Evolutionary conservation across 2,797 vertebrate genomes (phyloP).

Genomic region (Phoxinus dragarum): DNA sequence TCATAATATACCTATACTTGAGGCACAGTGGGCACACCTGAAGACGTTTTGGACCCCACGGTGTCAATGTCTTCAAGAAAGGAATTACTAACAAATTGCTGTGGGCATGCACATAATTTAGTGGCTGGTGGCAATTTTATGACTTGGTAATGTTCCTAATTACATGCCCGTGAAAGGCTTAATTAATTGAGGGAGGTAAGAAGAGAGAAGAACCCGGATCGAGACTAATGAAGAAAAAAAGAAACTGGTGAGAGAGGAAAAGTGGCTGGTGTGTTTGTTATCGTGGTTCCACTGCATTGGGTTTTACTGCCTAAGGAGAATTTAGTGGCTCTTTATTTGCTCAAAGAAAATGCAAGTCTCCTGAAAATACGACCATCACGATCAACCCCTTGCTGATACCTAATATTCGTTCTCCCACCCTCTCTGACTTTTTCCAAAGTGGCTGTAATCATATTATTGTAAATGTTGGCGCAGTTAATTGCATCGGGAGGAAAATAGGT

Average conservation of each 20-base stretch:
- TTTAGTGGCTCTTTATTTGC: constrained; percentile 99
- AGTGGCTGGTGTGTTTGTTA: constrained; percentile 94
- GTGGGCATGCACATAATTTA: constrained; percentile 97
- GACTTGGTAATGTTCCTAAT: constrained; percentile 99
- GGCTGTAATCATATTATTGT: constrained; percentile 99
- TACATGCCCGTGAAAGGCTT: constrained; percentile 99
- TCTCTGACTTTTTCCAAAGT: constrained; percentile 96
- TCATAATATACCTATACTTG: constrained; percentile 23
- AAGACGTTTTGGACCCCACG: constrained; percentile 94
- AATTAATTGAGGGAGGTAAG: constrained; percentile 97
- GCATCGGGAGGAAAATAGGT: constrained; percentile 99
- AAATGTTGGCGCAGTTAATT: constrained; percentile 99
- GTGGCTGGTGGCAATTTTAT: constrained; percentile 99
- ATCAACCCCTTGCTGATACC: constrained; percentile 99
- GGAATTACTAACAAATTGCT: constrained; percentile 99
- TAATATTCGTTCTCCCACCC: constrained; percentile 95
- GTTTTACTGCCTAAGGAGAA: constrained; percentile 99
- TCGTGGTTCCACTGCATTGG: constrained; percentile 99
- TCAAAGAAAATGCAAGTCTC: constrained; percentile 98
- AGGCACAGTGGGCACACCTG: constrained; percentile 84
- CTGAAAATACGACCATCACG: constrained; percentile 97
- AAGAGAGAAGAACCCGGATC: constrained; percentile 79
- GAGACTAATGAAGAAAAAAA: constrained; percentile 66
- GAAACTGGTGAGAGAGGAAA: constrained; percentile 74
- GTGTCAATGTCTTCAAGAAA: constrained; percentile 91